A percentile compares a stretch with the other conserved stretches of the same genome.
These are phyloP conservation scores for Liolophura sinensis DNA, from an alignment of 1,140 invertebrate species.

Conservation along the genomic window DNA sequence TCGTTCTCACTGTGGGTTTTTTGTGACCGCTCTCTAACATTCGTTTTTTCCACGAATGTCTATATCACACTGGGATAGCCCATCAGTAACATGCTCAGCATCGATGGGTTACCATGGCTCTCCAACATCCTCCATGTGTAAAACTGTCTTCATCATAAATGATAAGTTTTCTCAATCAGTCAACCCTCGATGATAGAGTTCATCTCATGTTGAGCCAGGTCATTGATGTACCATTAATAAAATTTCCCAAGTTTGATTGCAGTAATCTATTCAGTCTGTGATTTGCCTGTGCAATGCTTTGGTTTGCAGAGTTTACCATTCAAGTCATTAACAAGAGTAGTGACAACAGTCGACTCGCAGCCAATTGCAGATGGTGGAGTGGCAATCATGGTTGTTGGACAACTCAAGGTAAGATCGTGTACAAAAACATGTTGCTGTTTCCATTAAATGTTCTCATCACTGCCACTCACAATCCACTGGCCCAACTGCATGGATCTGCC, in stretches of 20 bases:
- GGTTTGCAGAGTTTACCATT: slow-evolving; percentile 78
- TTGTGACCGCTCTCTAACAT: background rate
- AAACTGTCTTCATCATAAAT: no score
- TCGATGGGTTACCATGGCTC: background rate
- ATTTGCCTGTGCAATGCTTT: slow-evolving; percentile 19
- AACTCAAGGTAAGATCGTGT: slow-evolving; percentile 81
- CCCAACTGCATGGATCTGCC: no score
- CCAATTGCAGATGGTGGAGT: slow-evolving; percentile 90
- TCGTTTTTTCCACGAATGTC: background rate
- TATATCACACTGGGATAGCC: background rate
- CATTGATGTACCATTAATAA: no score
- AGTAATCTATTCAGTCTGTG: background rate
- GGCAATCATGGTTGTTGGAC: slow-evolving; percentile 88
- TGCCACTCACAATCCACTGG: no score
- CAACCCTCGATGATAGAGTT: background rate
- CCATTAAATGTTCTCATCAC: no score
- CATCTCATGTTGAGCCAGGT: background rate
- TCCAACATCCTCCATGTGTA: background rate
- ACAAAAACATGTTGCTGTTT: slow-evolving; percentile 6
- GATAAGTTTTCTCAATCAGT: slow-evolving; percentile 1
- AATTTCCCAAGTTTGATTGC: background rate
- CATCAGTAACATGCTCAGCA: no score
- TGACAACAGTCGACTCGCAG: slow-evolving; percentile 92
- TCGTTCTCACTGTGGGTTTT: no score
- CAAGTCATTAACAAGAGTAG: slow-evolving; percentile 88